These are phyloP conservation scores for Eilema sororculum DNA, from an alignment of 2,888 invertebrate genomes.

Conservation along the genomic window DNA sequence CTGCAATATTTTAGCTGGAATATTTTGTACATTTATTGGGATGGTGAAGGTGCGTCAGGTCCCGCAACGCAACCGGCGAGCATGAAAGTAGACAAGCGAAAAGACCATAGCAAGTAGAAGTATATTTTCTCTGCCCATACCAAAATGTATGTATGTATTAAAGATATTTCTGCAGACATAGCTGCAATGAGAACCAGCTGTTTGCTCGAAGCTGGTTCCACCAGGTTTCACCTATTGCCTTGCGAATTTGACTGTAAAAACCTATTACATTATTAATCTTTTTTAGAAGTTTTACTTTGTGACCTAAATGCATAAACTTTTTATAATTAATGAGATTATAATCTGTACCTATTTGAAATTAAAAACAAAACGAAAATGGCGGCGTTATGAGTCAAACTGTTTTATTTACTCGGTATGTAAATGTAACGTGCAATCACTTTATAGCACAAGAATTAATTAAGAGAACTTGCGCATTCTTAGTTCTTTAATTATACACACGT, in stretches of 20 bases:
- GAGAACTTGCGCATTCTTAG: conserved; percentile 7
- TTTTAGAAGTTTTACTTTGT: background rate
- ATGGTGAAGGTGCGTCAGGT: too few relatives aligned
- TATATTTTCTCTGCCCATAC: too few relatives aligned
- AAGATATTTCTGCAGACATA: too few relatives aligned
- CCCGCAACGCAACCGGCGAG: too few relatives aligned
- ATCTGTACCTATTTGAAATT: background rate
- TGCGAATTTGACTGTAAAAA: background rate
- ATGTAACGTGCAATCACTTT: conserved; percentile 9
- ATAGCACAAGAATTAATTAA: conserved; percentile 13
- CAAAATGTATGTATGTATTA: too few relatives aligned
- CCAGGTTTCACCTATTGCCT: background rate
- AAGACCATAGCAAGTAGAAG: too few relatives aligned
- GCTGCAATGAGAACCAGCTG: too few relatives aligned
- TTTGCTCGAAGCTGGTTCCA: too few relatives aligned
- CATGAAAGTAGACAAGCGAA: too few relatives aligned
- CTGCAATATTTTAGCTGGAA: too few relatives aligned
- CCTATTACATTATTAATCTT: background rate
- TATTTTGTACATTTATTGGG: too few relatives aligned
- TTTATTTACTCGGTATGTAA: conserved; percentile 5
- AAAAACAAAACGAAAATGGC: conserved; percentile 1
- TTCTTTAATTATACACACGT: background rate
- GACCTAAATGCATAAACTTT: background rate
- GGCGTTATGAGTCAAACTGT: background rate
- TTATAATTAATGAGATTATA: background rate